phyloP scores from a whole-genome alignment of 1,140 invertebrate species.

The Papilio polytes region DNA sequence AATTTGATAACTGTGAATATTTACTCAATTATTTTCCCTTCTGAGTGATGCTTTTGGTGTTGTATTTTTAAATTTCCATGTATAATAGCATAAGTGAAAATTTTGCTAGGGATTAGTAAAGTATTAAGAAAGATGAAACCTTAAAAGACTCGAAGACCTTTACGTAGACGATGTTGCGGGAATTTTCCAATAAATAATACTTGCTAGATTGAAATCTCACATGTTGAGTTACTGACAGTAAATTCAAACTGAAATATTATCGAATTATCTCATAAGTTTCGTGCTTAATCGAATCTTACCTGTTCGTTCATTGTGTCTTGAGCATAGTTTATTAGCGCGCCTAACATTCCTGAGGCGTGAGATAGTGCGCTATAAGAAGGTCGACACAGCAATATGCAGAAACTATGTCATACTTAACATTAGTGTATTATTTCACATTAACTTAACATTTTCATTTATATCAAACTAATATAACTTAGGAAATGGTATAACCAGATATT shows the following conservation, averaged over 20 bases:
- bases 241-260: background rate
- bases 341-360: slow-evolving; percentile 23
- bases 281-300: background rate
- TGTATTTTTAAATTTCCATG: too few relatives aligned
- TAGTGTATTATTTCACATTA: background rate
- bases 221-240: background rate
- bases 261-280: background rate
- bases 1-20: too few relatives aligned
- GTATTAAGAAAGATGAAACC: background rate
- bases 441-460: background rate
- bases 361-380: slow-evolving; percentile 17
- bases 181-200: background rate
- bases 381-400: background rate
- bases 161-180: background rate
- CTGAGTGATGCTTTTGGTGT: too few relatives aligned
- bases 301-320: slow-evolving; percentile 16
- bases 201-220: background rate
- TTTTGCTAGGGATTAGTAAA: background rate
- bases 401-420: slow-evolving; percentile 2
- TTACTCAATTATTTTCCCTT: too few relatives aligned
- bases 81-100: background rate
- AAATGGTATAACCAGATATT: background rate
- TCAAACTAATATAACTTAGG: background rate
- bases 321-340: slow-evolving; percentile 3
- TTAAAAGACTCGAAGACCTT: background rate